Evolutionary conservation across 2,113 vertebrate species (phyloP).

Genomic region (Atherinomorus stipes): DNA sequence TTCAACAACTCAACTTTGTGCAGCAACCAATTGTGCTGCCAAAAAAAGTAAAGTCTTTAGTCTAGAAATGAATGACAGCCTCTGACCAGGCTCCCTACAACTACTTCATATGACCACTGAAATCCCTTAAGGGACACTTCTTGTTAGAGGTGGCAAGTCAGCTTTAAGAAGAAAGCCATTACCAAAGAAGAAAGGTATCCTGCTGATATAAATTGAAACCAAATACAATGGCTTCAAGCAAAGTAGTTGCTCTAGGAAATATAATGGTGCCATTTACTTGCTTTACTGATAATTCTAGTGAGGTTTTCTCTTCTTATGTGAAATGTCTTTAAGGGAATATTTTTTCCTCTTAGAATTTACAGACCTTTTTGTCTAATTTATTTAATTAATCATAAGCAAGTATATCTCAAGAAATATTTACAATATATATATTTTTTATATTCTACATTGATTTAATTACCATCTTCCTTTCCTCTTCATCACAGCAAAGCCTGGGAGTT

Average conservation of each 20-base stretch:
- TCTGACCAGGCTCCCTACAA: constrained; percentile 57
- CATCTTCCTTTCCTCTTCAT: constrained; percentile 37
- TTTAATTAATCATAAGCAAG: no score
- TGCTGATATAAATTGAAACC: constrained; percentile 74
- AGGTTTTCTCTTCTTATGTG: constrained; percentile 53
- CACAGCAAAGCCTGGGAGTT: constrained; percentile 76
- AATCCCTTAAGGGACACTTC: constrained; percentile 66
- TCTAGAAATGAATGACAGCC: constrained; percentile 62
- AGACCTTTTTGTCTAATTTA: no score
- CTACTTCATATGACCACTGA: constrained; percentile 58
- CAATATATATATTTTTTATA: constrained; percentile 3
- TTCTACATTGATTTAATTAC: constrained; percentile 27
- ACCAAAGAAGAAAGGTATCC: constrained; percentile 72
- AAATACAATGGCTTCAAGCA: constrained; percentile 76
- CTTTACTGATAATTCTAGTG: constrained; percentile 51
- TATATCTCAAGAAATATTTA: neutral
- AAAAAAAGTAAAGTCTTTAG: constrained; percentile 52
- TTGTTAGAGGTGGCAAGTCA: constrained; percentile 75
- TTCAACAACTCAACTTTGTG: constrained; percentile 64
- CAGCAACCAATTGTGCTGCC: constrained; percentile 55
- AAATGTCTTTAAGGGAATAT: constrained; percentile 33
- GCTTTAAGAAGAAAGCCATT: constrained; percentile 73
- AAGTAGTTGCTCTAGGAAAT: constrained; percentile 69
- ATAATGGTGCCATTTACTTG: constrained; percentile 57
- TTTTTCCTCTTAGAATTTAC: neutral